phyloP scores from a whole-genome alignment of 2,888 invertebrate species.

The Schrankia costaestrigalis region DNA sequence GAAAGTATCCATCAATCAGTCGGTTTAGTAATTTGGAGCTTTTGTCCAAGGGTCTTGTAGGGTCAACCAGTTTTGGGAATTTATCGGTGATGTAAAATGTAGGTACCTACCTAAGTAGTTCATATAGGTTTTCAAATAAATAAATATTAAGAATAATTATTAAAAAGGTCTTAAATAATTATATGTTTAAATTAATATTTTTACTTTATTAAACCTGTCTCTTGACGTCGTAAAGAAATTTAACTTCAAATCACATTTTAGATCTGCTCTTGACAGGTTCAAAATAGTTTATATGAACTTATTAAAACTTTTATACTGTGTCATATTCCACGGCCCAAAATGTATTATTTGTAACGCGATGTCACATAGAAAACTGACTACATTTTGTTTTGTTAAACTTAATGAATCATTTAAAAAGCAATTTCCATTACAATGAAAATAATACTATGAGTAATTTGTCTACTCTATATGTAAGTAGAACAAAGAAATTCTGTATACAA shows the following conservation, averaged over 20 bases:
- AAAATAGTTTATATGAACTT: too few relatives aligned
- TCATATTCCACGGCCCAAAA: neutral
- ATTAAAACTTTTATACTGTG: neutral
- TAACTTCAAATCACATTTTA: too few relatives aligned
- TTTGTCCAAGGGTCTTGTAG: constrained; percentile 7
- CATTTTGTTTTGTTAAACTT: constrained; percentile 3
- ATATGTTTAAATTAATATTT: too few relatives aligned
- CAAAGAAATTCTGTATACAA: too few relatives aligned
- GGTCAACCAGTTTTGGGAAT: neutral
- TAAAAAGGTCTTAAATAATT: too few relatives aligned
- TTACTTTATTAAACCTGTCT: too few relatives aligned
- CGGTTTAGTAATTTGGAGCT: constrained; percentile 12
- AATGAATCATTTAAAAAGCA: constrained; percentile 6
- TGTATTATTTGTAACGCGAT: constrained; percentile 1
- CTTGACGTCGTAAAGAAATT: too few relatives aligned
- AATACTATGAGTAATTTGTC: neutral
- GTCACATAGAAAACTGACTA: constrained; percentile 3
- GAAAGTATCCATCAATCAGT: constrained; percentile 27
- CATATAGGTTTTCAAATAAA: too few relatives aligned
- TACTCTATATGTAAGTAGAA: neutral
- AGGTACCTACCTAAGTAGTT: too few relatives aligned
- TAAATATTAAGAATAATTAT: too few relatives aligned
- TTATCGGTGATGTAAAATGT: neutral
- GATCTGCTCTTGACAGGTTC: too few relatives aligned
- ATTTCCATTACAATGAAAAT: constrained; percentile 5